phyloP scores from a whole-genome alignment of 2,797 vertebrate genomes.

The Hydrolagus colliei region DNA sequence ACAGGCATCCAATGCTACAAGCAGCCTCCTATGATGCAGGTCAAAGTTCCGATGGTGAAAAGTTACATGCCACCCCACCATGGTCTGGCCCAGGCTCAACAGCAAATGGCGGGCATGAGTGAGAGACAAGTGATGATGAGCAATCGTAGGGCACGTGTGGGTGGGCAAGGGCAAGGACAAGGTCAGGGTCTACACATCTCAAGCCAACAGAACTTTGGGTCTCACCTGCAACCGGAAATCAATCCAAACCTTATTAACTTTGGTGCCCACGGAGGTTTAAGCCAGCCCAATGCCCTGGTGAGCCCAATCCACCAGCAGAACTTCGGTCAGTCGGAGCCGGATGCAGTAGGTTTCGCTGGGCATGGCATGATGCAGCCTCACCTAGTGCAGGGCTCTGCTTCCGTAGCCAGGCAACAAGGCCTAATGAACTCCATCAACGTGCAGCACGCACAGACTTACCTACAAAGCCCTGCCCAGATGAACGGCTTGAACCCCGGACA shows the following conservation, averaged over 20 bases:
- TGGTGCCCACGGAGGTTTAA: slow-evolving; percentile 54
- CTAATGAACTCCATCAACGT: slow-evolving; percentile 45
- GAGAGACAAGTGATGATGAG: slow-evolving; percentile 44
- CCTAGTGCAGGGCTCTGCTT: slow-evolving; percentile 71
- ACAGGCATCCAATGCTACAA: slow-evolving; percentile 4
- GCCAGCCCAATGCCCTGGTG: slow-evolving; percentile 47
- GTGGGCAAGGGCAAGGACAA: slow-evolving; percentile 36
- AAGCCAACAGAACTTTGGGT: slow-evolving; percentile 62
- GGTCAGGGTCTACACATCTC: slow-evolving; percentile 46
- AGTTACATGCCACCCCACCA: slow-evolving; percentile 37
- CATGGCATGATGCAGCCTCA: slow-evolving; percentile 70
- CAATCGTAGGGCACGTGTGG: slow-evolving; percentile 48
- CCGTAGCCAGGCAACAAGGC: slow-evolving; percentile 55
- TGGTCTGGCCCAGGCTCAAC: slow-evolving; percentile 42
- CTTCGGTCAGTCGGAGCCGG: slow-evolving; percentile 59
- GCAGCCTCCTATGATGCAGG: slow-evolving; percentile 8
- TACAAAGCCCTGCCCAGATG: slow-evolving; percentile 54
- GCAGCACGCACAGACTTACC: slow-evolving; percentile 59
- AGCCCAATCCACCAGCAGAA: slow-evolving; percentile 55
- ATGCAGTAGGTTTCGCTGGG: slow-evolving; percentile 36
- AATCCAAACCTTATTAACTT: slow-evolving; percentile 45
- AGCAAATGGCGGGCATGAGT: slow-evolving; percentile 45
- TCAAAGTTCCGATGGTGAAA: slow-evolving; percentile 9
- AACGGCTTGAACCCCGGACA: slow-evolving; percentile 49
- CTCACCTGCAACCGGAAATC: slow-evolving; percentile 48